Evolutionary conservation across 2,113 vertebrate species (phyloP).

Genomic region (Mirza zaza): DNA sequence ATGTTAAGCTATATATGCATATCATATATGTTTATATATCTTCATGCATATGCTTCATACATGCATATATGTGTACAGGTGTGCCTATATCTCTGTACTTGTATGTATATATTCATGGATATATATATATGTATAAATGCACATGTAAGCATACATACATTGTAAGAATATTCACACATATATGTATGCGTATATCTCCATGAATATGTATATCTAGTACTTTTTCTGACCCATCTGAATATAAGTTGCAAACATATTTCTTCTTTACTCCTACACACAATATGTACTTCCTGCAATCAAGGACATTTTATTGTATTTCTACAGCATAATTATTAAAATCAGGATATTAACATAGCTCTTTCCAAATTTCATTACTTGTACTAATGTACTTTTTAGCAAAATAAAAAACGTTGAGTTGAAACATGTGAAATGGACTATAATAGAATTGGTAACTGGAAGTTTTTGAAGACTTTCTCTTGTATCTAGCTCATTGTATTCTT

Average conservation of each 20-base stretch:
- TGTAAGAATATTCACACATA: not conserved
- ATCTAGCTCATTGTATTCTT: not conserved
- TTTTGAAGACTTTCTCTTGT: slow-evolving; percentile 12
- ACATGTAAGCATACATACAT: not conserved
- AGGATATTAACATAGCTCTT: not conserved
- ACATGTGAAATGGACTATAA: not conserved
- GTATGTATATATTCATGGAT: not conserved
- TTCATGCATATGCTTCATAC: not conserved
- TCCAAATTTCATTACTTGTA: not conserved
- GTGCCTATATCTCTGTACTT: not conserved
- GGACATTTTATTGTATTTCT: not conserved
- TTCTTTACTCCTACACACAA: not conserved
- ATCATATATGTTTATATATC: not conserved
- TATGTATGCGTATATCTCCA: not conserved
- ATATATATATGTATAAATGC: fast-evolving
- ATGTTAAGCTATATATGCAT: not conserved
- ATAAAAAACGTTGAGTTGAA: not conserved
- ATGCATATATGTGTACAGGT: not conserved
- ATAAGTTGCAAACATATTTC: not conserved
- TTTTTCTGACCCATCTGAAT: not conserved
- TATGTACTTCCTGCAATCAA: not conserved
- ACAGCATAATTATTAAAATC: not conserved
- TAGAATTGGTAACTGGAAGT: not conserved
- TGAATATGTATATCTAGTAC: not conserved
- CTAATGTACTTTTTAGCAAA: not conserved